Evolutionary conservation across 2,888 invertebrate species (phyloP), one percentile per base, ranked within the genome.

Genomic region (Pimpla rufipes): DNA sequence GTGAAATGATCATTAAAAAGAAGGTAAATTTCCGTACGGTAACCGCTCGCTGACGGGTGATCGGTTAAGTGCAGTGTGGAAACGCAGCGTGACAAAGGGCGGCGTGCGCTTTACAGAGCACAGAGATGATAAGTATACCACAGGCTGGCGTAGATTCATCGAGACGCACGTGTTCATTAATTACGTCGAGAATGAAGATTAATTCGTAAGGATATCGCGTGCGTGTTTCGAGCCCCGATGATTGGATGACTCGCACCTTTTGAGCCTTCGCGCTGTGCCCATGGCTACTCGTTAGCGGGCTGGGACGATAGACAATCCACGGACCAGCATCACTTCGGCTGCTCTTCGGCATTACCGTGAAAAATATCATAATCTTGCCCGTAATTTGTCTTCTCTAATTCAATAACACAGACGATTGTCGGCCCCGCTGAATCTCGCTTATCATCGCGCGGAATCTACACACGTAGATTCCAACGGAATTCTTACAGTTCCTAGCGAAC

Each of bases 161-260:
- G 73, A 47, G 29, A 40, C 64, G 52, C 57, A 40, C 64, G 52
- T 64, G 45, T 78, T 79, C 78, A 70, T 80, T 74, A 74, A 75
- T 80, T 74, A 78, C 42, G 16, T 23, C 73, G 50, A 64, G 18
- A 80, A 78, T 70, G 77, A 80, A 77, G 83, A 80, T 84, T 70
- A 78, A 84, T 80, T 71, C 59, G 76, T 83, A 64, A 29, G 78
- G 57, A 79, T 71, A 79, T 79, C 66, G 76, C 67, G 79, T 75
- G 82, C 75, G 64, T 55, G 57, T 74, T 73, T 74, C 57, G 71
- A 64, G 42, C 47, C 21, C 35, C 40, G 50, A 80, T 77, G 64
- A 78, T 78, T 45, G 70, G 67, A 77, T 84, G 83, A 84, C 83
- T 80, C 62, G 83, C 83, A 66, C 11, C 73, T 83, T 74, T 84